A percentile compares a stretch with the other conserved stretches of the same genome.
Conservation (phyloP, 1,140 invertebrate species). For the Achatina immaculata region DNA sequence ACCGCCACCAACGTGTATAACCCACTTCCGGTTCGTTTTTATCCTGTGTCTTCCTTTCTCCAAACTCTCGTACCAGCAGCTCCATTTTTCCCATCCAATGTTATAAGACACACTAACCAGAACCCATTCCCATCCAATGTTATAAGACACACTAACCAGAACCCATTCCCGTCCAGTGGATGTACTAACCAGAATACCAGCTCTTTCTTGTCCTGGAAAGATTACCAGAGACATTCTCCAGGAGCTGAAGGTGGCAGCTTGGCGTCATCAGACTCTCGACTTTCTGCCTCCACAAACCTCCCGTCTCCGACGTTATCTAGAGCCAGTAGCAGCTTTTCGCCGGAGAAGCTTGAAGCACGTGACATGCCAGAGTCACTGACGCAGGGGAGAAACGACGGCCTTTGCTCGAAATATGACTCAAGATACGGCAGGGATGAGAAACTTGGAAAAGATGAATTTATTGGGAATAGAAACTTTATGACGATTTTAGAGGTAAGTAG, state of each 20-base stretch:
- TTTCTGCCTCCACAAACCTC: neutral
- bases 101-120: neutral
- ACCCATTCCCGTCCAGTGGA: neutral
- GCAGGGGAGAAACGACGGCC: neutral
- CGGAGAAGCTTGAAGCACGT: neutral
- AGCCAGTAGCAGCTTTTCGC: neutral
- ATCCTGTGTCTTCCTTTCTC: neutral
- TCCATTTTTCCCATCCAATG: no score
- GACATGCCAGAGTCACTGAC: no score
- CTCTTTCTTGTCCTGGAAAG: neutral
- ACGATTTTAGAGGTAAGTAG: conserved; percentile 4
- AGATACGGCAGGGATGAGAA: neutral
- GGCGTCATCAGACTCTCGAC: neutral
- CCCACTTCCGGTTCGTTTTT: neutral
- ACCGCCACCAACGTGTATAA: neutral
- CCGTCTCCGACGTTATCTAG: neutral
- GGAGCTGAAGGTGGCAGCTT: neutral
- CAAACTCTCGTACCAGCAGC: neutral
- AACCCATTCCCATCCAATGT: no score
- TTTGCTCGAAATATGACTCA: neutral
- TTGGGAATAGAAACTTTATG: neutral
- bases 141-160: neutral
- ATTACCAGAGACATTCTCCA: neutral
- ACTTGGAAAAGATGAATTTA: neutral
- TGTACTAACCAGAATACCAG: neutral